Evolutionary conservation across 2,113 vertebrate species (phyloP).

Genomic region (Gobio gobio): DNA sequence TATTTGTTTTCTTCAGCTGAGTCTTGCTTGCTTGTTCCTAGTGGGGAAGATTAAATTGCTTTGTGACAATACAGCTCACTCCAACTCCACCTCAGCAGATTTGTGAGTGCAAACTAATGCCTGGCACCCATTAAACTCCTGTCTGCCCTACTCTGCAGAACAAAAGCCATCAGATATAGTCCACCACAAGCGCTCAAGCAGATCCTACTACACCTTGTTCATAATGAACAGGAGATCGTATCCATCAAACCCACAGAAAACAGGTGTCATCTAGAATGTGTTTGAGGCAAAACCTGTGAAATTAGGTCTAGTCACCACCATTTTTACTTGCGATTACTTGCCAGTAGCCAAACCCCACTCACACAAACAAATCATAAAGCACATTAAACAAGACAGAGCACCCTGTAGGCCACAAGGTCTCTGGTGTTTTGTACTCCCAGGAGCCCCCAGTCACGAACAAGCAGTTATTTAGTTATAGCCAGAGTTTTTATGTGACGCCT

Average conservation of each 20-base stretch:
- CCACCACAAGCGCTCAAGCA: neutral
- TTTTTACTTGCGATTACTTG: neutral
- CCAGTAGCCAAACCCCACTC: slow-evolving; percentile 9
- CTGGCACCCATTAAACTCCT: slow-evolving; percentile 57
- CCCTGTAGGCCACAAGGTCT: slow-evolving; percentile 16
- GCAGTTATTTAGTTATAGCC: neutral
- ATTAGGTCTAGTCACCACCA: no score
- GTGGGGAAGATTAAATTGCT: slow-evolving; percentile 57
- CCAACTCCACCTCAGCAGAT: slow-evolving; percentile 62
- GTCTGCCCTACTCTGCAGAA: slow-evolving; percentile 37
- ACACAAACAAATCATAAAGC: slow-evolving; percentile 6
- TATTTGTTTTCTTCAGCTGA: slow-evolving; percentile 49
- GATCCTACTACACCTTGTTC: neutral
- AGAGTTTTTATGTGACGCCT: neutral
- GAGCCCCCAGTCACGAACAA: slow-evolving; percentile 47
- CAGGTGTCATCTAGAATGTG: neutral
- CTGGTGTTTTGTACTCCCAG: neutral
- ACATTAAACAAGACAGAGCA: slow-evolving; percentile 28
- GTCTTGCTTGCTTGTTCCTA: slow-evolving; percentile 38
- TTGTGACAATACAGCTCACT: slow-evolving; percentile 56
- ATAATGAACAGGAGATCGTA: neutral
- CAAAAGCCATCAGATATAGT: slow-evolving; percentile 9
- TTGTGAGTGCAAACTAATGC: slow-evolving; percentile 61
- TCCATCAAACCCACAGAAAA: neutral
- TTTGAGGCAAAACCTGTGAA: neutral